A percentile compares a stretch with the other conserved stretches of the same genome.
phyloP scores from a whole-genome alignment of 2,113 vertebrate genomes.

The Microcebus lehilahytsara region DNA sequence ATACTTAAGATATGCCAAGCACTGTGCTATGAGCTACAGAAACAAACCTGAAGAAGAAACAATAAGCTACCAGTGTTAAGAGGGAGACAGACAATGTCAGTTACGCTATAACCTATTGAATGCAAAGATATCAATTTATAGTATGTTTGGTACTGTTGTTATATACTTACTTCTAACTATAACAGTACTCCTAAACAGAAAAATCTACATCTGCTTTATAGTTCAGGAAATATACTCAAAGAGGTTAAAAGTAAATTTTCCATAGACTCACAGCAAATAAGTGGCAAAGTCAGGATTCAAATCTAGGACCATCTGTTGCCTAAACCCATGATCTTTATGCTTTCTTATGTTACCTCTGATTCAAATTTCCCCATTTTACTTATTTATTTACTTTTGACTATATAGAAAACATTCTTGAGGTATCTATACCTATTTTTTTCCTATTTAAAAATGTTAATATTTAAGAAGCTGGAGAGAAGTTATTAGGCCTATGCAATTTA shows the following conservation, averaged over 20 bases:
- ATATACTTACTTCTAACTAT: background rate
- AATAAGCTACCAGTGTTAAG: background rate
- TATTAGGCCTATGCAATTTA: background rate
- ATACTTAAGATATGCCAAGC: background rate
- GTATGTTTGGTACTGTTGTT: background rate
- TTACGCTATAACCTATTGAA: background rate
- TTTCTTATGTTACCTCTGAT: background rate
- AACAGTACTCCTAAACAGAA: background rate
- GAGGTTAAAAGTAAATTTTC: background rate
- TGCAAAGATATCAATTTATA: background rate
- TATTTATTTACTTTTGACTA: constrained; percentile 33
- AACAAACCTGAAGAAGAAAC: constrained; percentile 27
- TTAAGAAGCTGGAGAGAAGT: background rate
- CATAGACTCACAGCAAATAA: constrained; percentile 5
- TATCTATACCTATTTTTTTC: background rate
- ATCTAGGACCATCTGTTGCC: background rate
- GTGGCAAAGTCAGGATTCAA: background rate
- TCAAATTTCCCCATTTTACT: background rate
- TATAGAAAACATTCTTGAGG: background rate
- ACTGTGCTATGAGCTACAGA: background rate
- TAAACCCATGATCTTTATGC: background rate
- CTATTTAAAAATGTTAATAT: constrained; percentile 32
- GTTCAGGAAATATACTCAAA: background rate
- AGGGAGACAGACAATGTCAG: background rate
- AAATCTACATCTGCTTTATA: background rate